Evolutionary conservation across 2,113 vertebrate species (phyloP), one percentile per base, ranked within the genome.

Genomic region (Brienomyrus longianalis): DNA sequence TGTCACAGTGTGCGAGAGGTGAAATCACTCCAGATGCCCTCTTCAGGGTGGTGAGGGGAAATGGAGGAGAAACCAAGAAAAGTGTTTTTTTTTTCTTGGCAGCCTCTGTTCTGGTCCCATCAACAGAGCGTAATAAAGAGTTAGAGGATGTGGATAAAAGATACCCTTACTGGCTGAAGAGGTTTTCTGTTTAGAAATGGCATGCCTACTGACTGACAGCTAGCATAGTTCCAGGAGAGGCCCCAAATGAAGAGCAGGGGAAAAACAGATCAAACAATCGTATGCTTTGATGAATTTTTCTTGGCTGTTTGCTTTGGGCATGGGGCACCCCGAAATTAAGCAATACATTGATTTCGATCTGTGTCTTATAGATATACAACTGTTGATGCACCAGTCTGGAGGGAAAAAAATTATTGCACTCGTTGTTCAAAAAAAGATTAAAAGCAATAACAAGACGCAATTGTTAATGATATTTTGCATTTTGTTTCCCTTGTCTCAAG

Each of bases 21-120:
- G 85, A 43, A 90, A 54, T 86, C 84, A 90, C 89, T 90, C 85
- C 47, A 77, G 5, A 70, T 54, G 17, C 74, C 85, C 66, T 90
- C 62, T 80, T 83, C 39, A 90, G 66, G 85, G 84, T 50, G 48
- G 62, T 43, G 35, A 88, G 66, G 48, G 59, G 56, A 48, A 83
- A 43, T 35, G 19, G 74, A 21, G 80, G 54, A 66, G 77, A 13
- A 45, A 51, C 43, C n/a, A 89, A 86, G 86, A 35, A 80, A 50
- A 23, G 47, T 87, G 27, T 90, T n/a, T 83, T 86, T 47, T 90
- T 15, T 50, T 48, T 50, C 83, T 70, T 87, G 59, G 51, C 52
- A 48, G 77, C 50, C 35, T 87, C 84, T 48, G 89, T 86, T 50
- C 31, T 87, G 85, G 89, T 87, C 89, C 62, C 48, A 87, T 90